Evolutionary conservation across 2,888 invertebrate species (phyloP), one percentile per base, ranked within the genome.

Genomic region (Stegana nigrithorax): DNA sequence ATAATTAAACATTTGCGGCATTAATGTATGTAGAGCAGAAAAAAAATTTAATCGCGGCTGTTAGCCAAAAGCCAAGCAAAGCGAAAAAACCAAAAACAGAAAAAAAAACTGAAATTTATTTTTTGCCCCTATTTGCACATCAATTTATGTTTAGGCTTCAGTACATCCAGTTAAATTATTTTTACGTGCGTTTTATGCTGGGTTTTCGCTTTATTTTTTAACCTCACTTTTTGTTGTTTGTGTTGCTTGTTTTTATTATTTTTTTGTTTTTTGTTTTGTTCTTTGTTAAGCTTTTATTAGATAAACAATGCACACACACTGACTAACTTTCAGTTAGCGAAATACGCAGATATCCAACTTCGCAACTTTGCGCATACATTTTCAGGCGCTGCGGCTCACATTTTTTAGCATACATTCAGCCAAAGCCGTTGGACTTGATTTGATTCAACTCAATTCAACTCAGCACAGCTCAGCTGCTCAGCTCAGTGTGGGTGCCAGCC

Each of bases 131-230:
- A 56, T 56, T 39, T 56, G 42, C 42, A 23, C 42, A 56, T 29
- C 23, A 56, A 56, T 23, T 56, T 56, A 10, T 56, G 39, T 25
- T 23, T 19, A 14, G 39, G 27, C 58, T 26, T 44, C 26, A 45
- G 27, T 58, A 45, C 58, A 21, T 45, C 44, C 58, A 58, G 45
- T 58, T 58, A 58, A 44, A 58, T 58, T 45, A 27, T 27, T 42
- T 29, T 12, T 14, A 7, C 50, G n/a, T n/a, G n/a, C n/a, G n/a
- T n/a, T n/a, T n/a, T n/a, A n/a, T n/a, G n/a, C n/a, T n/a, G 39
- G n/a, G 32, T n/a, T 32, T 1, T 32, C n/a, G 8, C 6, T 2
- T 1, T 32, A 8, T 32, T n/a, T 32, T 8, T 32, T n/a, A 12
- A 32, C 2, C 32, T 4, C n/a, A n/a, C 32, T 5, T 2, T n/a